Evolutionary conservation across 2,113 vertebrate genomes (phyloP).

Genomic region (Seriola quinqueradiata): DNA sequence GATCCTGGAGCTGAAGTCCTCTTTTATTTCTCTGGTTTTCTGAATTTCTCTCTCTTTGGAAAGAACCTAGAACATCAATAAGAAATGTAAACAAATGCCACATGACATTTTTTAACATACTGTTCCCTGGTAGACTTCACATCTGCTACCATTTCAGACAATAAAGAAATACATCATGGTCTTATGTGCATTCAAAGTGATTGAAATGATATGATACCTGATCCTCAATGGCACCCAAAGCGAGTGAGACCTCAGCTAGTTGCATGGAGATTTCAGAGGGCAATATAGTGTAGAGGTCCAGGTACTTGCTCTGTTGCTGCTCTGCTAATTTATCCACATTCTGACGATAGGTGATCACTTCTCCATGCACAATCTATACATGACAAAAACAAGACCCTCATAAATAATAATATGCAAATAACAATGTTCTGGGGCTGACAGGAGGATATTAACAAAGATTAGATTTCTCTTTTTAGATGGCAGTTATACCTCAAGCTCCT

Average conservation of each 20-base stretch:
- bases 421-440: not conserved
- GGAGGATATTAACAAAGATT: not conserved
- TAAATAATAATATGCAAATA: not conserved
- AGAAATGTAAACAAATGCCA: slow-evolving; percentile 7
- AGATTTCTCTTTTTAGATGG: not conserved
- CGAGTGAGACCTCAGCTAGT: slow-evolving; percentile 90
- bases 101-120: not conserved
- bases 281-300: slow-evolving; percentile 90
- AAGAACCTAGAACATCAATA: slow-evolving; percentile 85
- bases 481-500: slow-evolving; percentile 90
- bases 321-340: slow-evolving; percentile 92
- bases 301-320: slow-evolving; percentile 94
- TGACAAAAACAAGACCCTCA: not conserved
- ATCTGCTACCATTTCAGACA: not conserved
- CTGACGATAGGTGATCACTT: slow-evolving; percentile 88
- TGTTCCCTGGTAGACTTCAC: not conserved
- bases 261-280: slow-evolving; percentile 94
- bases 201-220: slow-evolving; percentile 83
- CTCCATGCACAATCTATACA: slow-evolving; percentile 88
- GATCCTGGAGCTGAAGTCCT: slow-evolving; percentile 89
- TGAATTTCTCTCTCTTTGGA: slow-evolving; percentile 91
- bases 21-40: slow-evolving; percentile 87
- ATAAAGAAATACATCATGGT: not conserved
- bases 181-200: not conserved
- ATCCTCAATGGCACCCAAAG: slow-evolving; percentile 90